Percentiles rank a stretch among this genome's conserved stretches.
Evolutionary conservation across 2,888 invertebrate genomes (phyloP).

Genomic region (Apamea monoglypha): DNA sequence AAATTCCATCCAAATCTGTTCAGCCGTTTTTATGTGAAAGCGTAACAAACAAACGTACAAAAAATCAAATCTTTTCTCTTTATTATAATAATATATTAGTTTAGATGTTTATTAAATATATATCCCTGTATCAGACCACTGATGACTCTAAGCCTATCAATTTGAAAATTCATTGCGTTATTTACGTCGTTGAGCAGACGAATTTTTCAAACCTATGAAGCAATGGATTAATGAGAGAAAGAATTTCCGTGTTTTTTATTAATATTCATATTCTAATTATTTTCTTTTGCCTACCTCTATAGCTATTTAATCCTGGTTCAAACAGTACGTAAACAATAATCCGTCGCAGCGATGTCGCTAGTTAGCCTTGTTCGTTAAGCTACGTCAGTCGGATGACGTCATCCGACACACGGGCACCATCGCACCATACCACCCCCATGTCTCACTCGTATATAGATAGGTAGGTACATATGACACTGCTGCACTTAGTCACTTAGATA

Average conservation of each 20-base stretch:
- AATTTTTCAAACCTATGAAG: not conserved
- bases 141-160: too few species aligned
- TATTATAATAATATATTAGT: too few species aligned
- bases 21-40: not conserved
- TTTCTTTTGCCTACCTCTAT: not conserved
- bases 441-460: not conserved
- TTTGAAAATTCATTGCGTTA: too few species aligned
- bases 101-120: too few species aligned
- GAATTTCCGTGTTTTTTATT: not conserved
- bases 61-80: too few species aligned
- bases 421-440: conserved; percentile 7
- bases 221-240: not conserved
- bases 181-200: not conserved
- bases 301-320: conserved; percentile 1
- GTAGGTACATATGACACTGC: not conserved
- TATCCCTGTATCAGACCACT: too few species aligned
- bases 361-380: conserved; percentile 43
- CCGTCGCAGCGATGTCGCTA: conserved; percentile 29
- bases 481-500: not conserved
- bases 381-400: conserved; percentile 44
- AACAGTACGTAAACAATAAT: conserved; percentile 36
- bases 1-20: not conserved
- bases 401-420: conserved; percentile 27
- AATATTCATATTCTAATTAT: not conserved
- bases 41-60: too few species aligned